Percentiles rank a stretch among this genome's conserved stretches.
Conservation (phyloP, 2,888 invertebrate genomes). For the Clostera curtula region DNA sequence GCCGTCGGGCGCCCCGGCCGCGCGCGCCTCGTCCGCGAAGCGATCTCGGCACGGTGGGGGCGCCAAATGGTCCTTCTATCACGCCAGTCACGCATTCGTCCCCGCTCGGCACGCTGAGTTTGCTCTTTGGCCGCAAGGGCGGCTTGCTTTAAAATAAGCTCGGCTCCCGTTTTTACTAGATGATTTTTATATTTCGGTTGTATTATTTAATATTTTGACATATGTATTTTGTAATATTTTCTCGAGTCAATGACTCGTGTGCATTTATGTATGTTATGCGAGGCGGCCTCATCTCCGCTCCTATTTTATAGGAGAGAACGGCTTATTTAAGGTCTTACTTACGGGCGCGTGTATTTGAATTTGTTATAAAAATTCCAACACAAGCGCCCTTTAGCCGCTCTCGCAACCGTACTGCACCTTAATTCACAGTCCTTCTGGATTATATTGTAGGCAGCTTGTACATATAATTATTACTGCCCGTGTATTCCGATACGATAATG, state of each 20-base stretch:
- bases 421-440: no score
- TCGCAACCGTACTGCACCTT: no score
- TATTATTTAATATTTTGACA: conserved; percentile 48
- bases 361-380: no score
- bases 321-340: no score
- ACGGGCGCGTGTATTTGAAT: no score
- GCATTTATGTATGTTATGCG: conserved; percentile 46
- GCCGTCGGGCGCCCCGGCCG: conserved; percentile 50
- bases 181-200: conserved; percentile 26
- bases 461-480: no score
- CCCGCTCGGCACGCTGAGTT: conserved; percentile 84
- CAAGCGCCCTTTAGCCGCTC: no score
- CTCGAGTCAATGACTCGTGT: conserved; percentile 35
- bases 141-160: conserved; percentile 76
- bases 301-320: no score
- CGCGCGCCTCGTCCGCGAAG: conserved; percentile 54
- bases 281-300: neutral
- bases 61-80: conserved; percentile 77
- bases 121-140: conserved; percentile 90
- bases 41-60: conserved; percentile 43
- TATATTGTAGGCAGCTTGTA: no score
- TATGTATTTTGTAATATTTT: conserved; percentile 43
- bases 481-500: no score
- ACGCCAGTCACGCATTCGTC: conserved; percentile 37
- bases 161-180: conserved; percentile 7